Evolutionary conservation across 2,113 vertebrate species (phyloP), one percentile per base, ranked within the genome.

Genomic region (Pelodiscus sinensis): DNA sequence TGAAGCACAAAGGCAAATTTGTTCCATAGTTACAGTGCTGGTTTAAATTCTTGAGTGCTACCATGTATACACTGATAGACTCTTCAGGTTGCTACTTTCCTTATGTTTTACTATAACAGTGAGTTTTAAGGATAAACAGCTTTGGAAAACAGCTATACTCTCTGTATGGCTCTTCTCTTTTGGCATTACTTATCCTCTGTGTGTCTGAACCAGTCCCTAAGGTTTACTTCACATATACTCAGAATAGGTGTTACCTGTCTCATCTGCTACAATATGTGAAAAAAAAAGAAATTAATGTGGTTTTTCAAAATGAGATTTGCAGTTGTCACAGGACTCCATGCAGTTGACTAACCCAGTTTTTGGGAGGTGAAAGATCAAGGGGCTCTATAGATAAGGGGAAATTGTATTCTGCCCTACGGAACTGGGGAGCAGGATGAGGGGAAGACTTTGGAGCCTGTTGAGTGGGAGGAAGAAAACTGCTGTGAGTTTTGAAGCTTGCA

Each of bases 371-470:
- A 68, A 68, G 31, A n/a, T 68, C 6, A 68, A 16, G 8, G 65
- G 35, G 8, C 3, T n/a, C 6, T 68, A 35, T 68, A n/a, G n/a
- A 16, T 16, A 68, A n/a, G n/a, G n/a, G 65, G 18, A 68, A n/a
- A 68, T 19, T n/a, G n/a, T 31, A 35, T 13, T n/a, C 18, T 8
- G 4, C n/a, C 18, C 29, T 68, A 35, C 35, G 29, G 16, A n/a
- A n/a, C 19, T 19, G n/a, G 65, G 9, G 31, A 68, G 13, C 14
- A 31, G 29, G 13, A 18, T 19, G n/a, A 54, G 14, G 14, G 7
- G 15, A 31, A 31, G 31, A 7, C 14, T 68, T 1, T 2, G 3
- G 44, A 2, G 44, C 0, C 44, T 55, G 24, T 4, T 10, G 2
- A 9, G 44, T 1, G 2, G 31, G 35, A 55, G 60, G 44, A 11